Evolutionary conservation across 2,888 invertebrate genomes (phyloP).

Genomic region (Conomelus anceps): DNA sequence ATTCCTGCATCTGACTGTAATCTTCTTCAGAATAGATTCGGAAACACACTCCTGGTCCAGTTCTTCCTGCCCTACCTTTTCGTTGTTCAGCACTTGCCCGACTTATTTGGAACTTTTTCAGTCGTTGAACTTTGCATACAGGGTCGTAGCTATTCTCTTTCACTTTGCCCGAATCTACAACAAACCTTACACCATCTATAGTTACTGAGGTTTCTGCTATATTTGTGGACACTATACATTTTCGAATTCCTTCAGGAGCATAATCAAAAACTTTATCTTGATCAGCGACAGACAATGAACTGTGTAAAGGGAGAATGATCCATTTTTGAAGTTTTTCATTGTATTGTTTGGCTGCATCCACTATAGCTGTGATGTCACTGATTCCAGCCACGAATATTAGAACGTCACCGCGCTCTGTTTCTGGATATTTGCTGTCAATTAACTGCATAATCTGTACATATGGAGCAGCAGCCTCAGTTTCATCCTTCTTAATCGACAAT

Average conservation of each 20-base stretch:
- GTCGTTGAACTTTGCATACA: constrained; percentile 76
- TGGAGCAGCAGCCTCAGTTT: constrained; percentile 84
- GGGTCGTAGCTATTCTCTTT: constrained; percentile 97
- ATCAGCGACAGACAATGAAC: constrained; percentile 83
- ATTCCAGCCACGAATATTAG: constrained; percentile 93
- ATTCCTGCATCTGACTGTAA: constrained; percentile 68
- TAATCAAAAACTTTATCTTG: constrained; percentile 98
- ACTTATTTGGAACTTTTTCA: constrained; percentile 96
- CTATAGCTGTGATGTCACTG: constrained; percentile 81
- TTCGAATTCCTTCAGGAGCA: constrained; percentile 87
- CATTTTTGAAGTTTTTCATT: constrained; percentile 68
- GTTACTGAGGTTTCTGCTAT: constrained; percentile 99
- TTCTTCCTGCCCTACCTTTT: constrained; percentile 74
- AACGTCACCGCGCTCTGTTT: constrained; percentile 83
- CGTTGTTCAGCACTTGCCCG: constrained; percentile 95
- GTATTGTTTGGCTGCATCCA: constrained; percentile 80
- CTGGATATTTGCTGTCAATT: constrained; percentile 86
- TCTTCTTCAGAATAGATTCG: constrained; percentile 81
- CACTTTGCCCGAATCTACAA: constrained; percentile 90
- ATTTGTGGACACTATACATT: constrained; percentile 96
- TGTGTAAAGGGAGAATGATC: constrained; percentile 90
- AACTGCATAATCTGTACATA: constrained; percentile 87
- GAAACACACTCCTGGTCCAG: constrained; percentile 90
- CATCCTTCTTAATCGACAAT: constrained; percentile 49
- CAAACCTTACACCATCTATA: constrained; percentile 96